phyloP scores from a whole-genome alignment of 2,113 vertebrate species.

The Ranitomeya variabilis region DNA sequence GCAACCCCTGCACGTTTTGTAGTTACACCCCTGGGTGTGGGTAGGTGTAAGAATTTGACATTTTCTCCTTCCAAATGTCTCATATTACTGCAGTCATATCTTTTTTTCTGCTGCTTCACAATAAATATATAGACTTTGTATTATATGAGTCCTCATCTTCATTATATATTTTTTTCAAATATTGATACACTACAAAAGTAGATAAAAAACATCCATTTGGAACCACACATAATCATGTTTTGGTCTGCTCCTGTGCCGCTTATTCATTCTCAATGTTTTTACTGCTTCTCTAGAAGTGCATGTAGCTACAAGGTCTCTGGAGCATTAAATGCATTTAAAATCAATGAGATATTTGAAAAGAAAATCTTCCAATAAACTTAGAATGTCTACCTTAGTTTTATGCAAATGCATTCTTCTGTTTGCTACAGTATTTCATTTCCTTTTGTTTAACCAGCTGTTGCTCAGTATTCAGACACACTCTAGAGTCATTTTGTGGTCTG shows the following conservation, averaged over 20 bases:
- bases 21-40: too few species aligned
- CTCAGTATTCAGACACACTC: constrained; percentile 15
- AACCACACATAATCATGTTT: constrained; percentile 34
- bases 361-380: constrained; percentile 31
- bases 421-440: constrained; percentile 27
- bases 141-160: background rate
- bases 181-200: constrained; percentile 6
- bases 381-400: constrained; percentile 22
- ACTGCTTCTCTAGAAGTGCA: constrained; percentile 35
- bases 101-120: background rate
- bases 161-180: constrained; percentile 5
- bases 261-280: constrained; percentile 31
- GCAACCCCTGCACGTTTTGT: too few species aligned
- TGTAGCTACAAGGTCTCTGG: constrained; percentile 41
- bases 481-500: background rate
- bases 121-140: background rate
- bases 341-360: constrained; percentile 37
- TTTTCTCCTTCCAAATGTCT: background rate
- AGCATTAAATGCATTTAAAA: constrained; percentile 43
- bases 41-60: background rate
- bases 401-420: constrained; percentile 25
- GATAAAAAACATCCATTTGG: constrained; percentile 37
- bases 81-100: background rate
- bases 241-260: constrained; percentile 5
- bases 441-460: constrained; percentile 53